Evolutionary conservation across 1,140 invertebrate species (phyloP), one percentile per base, ranked within the genome.

Genomic region (Bombyx mori): DNA sequence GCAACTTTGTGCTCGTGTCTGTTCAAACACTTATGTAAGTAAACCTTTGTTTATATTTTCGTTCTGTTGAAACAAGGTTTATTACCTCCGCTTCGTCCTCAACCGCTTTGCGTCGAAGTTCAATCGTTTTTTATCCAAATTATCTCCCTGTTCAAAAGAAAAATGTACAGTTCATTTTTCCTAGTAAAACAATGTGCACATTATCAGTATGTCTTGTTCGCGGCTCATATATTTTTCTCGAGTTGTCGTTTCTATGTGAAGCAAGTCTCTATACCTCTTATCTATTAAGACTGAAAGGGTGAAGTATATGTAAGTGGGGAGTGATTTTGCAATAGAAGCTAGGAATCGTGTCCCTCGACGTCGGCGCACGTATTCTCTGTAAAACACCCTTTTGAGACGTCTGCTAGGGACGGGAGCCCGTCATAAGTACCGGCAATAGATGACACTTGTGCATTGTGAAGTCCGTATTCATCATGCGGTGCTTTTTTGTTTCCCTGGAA

Each of bases 331-430:
- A 66, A 58, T 64, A 58, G 48, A 66, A 60, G 61, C 63, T 62
- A 57, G 64, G 64, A 63, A 65, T 70, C 53, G 54, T 70, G 65
- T 66, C 70, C 68, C 67, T 68, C 65, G 61, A 59, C 60, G 64
- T 67, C 65, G 65, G 61, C 69, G 68, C 61, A 66, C 71, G 65
- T 71, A 66, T 71, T 66, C 73, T 77, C 72, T 77, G 65, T 75
- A 68, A 82, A 82, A 77, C 69, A 75, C 77, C 77, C 75, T 80
- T 82, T 80, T 73, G 77, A 83, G 79, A 82, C 73, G 82, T 82
- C 73, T 80, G 69, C 63, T 66, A 70, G 69, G 68, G 73, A 69
- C 59, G 71, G 56, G 62, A 59, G 50, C 64, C 59, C 57, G 51
- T 55, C 61, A 64, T 61, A 65, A 68, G 62, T 54, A 55, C 62